Evolutionary conservation across 2,888 invertebrate genomes (phyloP).

Genomic region (Alloscopus bannaensis): DNA sequence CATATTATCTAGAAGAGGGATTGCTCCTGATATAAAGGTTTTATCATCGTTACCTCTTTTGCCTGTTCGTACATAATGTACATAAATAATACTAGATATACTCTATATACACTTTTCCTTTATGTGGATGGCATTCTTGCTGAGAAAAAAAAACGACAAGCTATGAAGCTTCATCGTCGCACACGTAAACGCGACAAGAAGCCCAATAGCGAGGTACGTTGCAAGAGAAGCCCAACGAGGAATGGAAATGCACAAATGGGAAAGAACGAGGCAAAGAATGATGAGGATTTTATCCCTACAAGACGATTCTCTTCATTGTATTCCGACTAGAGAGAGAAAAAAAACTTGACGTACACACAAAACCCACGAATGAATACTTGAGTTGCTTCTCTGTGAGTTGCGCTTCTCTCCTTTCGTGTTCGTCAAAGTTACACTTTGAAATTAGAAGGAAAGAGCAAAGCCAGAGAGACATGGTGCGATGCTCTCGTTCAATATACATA

Average conservation of each 20-base stretch:
- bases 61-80: too few species aligned
- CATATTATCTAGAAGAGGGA: too few species aligned
- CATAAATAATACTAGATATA: slow-evolving; percentile 3
- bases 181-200: slow-evolving; percentile 25
- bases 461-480: slow-evolving; percentile 45
- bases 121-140: slow-evolving; percentile 12
- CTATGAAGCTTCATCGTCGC: neutral
- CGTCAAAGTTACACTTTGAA: slow-evolving; percentile 11
- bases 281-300: slow-evolving; percentile 38
- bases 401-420: slow-evolving; percentile 37
- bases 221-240: slow-evolving; percentile 49
- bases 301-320: slow-evolving; percentile 20
- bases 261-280: slow-evolving; percentile 40
- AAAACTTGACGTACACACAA: slow-evolving; percentile 24
- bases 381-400: slow-evolving; percentile 12
- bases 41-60: too few species aligned
- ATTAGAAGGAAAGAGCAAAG: slow-evolving; percentile 32
- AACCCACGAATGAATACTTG: slow-evolving; percentile 12
- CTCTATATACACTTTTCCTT: too few species aligned
- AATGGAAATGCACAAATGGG: slow-evolving; percentile 50
- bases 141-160: slow-evolving; percentile 3
- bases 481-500: slow-evolving; percentile 23
- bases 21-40: too few species aligned
- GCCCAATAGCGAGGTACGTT: slow-evolving; percentile 55
- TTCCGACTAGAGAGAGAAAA: too few species aligned